Conservation (phyloP, 2,888 invertebrate species). For the Drosophila sordidula region DNA sequence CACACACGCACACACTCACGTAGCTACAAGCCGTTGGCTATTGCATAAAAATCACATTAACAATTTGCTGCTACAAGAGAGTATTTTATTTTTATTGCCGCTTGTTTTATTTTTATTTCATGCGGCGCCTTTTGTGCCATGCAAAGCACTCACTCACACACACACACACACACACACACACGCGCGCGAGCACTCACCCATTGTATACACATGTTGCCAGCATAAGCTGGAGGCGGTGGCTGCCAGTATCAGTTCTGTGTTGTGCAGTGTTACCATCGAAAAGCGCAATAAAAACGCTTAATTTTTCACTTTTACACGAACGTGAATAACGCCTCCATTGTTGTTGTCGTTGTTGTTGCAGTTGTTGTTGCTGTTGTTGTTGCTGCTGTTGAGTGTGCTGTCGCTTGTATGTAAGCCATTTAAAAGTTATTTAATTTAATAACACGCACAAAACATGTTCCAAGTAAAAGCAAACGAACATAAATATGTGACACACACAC, state of each 20-base stretch:
- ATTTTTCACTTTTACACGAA: conserved; percentile 76
- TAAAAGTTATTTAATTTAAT: conserved; percentile 81
- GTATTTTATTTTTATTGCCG: conserved; percentile 82
- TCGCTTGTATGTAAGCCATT: conserved; percentile 69
- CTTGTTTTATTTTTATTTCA: conserved; percentile 79
- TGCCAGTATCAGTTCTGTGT: conserved; percentile 34
- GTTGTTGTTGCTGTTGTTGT: conserved; percentile 14
- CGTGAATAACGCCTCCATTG: conserved; percentile 52
- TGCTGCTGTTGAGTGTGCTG: conserved; percentile 42
- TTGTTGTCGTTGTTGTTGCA: conserved; percentile 15
- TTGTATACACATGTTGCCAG: conserved; percentile 76
- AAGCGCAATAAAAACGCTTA: conserved; percentile 80
- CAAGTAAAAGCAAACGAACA: conserved; percentile 67
- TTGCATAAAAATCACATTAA: conserved; percentile 82
- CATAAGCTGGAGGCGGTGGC: conserved; percentile 26
- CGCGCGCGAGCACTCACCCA: conserved; percentile 31
- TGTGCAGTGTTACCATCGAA: conserved; percentile 63
- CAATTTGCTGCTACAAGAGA: conserved; percentile 79
- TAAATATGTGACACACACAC: conserved; percentile 32
- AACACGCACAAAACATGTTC: conserved; percentile 70
- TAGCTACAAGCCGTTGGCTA: conserved; percentile 19
- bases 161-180: conserved; percentile 18
- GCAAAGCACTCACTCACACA: conserved; percentile 53
- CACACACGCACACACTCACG: conserved; percentile 1
- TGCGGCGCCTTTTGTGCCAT: conserved; percentile 65